These are phyloP conservation scores for Pristionchus mayeri DNA, from an alignment of 2,888 invertebrate species.

Conservation along the genomic window DNA sequence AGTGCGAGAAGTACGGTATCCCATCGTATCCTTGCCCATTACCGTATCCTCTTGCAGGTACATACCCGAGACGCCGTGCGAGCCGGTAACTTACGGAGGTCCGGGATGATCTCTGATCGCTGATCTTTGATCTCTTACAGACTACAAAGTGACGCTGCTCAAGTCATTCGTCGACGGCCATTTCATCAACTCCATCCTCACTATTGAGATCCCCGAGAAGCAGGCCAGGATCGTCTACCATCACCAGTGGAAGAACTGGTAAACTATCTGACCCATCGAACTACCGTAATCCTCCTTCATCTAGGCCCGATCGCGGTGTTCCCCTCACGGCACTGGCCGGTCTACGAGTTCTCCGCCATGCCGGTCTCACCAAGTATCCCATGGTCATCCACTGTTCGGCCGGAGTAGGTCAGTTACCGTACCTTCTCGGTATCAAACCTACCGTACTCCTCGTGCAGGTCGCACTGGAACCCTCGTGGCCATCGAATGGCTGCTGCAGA, in stretches of 20 bases:
- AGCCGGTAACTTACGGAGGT: background rate
- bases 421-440: too few relatives aligned
- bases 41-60: background rate
- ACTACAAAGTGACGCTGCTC: background rate
- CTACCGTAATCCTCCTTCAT: slow-evolving; percentile 1
- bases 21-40: too few relatives aligned
- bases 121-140: background rate
- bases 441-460: background rate
- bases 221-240: background rate
- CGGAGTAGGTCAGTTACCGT: slow-evolving; percentile 3
- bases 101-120: background rate
- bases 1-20: slow-evolving; percentile 8
- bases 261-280: background rate
- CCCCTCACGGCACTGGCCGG: background rate
- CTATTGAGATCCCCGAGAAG: background rate
- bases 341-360: background rate
- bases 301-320: slow-evolving; percentile 27
- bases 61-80: background rate
- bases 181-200: background rate
- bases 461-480: slow-evolving; percentile 27
- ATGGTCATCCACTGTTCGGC: slow-evolving; percentile 24
- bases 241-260: slow-evolving; percentile 13
- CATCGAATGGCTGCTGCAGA: slow-evolving; percentile 26
- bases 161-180: background rate
- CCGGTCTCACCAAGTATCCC: background rate